Evolutionary conservation across 2,797 vertebrate species (phyloP).

Genomic region (Melanotaenia parkinsoni): DNA sequence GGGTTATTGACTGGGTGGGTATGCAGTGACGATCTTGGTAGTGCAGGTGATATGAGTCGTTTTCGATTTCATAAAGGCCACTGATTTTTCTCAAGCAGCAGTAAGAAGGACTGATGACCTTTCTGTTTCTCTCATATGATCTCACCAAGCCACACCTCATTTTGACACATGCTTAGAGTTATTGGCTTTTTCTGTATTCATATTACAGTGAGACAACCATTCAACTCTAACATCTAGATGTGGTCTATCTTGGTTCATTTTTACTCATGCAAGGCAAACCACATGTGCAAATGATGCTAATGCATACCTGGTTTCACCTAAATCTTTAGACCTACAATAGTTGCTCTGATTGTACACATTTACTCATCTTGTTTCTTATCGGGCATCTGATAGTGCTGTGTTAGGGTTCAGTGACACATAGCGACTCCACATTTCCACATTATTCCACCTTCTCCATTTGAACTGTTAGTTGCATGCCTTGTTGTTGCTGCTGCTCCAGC

Average conservation of each 20-base stretch:
- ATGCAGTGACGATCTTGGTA: slow-evolving; percentile 5
- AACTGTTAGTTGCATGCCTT: slow-evolving; percentile 86
- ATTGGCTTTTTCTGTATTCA: slow-evolving; percentile 34
- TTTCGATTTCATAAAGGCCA: slow-evolving; percentile 18
- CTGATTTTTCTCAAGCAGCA: slow-evolving; percentile 36
- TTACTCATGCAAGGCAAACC: slow-evolving; percentile 35
- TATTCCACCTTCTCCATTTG: slow-evolving; percentile 81
- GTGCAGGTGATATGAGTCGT: slow-evolving; percentile 32
- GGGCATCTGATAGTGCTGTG: slow-evolving; percentile 52
- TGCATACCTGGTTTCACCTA: slow-evolving; percentile 45
- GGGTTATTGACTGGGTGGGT: slow-evolving; percentile 25
- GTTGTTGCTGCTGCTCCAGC: slow-evolving; percentile 88
- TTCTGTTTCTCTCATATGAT: slow-evolving; percentile 40
- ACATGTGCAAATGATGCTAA: slow-evolving; percentile 46
- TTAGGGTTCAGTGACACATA: slow-evolving; percentile 69
- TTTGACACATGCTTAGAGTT: slow-evolving; percentile 27
- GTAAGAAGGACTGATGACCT: slow-evolving; percentile 27
- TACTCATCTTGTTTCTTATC: slow-evolving; percentile 38
- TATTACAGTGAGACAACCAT: slow-evolving; percentile 22
- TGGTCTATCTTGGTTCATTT: slow-evolving; percentile 42
- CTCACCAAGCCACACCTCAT: slow-evolving; percentile 40
- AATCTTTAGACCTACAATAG: slow-evolving; percentile 39
- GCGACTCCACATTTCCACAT: slow-evolving; percentile 71
- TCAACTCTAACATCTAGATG: slow-evolving; percentile 18
- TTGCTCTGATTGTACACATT: slow-evolving; percentile 46